Evolutionary conservation across 2,888 invertebrate genomes (phyloP).

Genomic region (Sinopyrophorus schimmeli): DNA sequence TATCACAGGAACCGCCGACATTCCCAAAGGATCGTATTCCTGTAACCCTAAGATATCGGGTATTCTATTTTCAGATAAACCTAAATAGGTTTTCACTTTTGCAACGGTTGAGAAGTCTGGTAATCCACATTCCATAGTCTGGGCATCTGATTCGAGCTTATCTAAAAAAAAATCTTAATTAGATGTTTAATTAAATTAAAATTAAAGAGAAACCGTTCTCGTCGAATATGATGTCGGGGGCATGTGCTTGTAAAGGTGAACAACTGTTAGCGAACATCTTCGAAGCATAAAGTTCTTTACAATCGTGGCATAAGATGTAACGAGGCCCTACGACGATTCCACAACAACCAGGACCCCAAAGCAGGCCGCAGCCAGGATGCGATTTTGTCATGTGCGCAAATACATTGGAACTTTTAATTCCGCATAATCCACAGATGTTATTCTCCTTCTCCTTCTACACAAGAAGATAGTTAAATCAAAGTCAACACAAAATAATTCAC

Average conservation of each 20-base stretch:
- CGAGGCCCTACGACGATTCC: slow-evolving; percentile 45
- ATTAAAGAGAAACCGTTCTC: slow-evolving; percentile 43
- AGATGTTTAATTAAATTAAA: slow-evolving; percentile 1
- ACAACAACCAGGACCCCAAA: slow-evolving; percentile 57
- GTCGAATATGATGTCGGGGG: slow-evolving; percentile 54
- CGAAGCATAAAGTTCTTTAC: slow-evolving; percentile 55
- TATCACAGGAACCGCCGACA: slow-evolving; percentile 54
- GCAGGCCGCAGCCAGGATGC: slow-evolving; percentile 62
- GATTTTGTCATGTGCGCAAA: slow-evolving; percentile 55
- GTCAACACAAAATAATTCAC: no score
- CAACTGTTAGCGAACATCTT: slow-evolving; percentile 35
- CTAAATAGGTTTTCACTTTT: slow-evolving; percentile 48
- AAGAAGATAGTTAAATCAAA: no score
- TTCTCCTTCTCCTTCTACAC: no score
- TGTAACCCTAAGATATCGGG: slow-evolving; percentile 53
- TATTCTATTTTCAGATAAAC: slow-evolving; percentile 47
- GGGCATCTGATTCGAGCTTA: slow-evolving; percentile 48
- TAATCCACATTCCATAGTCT: slow-evolving; percentile 42
- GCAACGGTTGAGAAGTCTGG: slow-evolving; percentile 46
- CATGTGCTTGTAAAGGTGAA: slow-evolving; percentile 40
- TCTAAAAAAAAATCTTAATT: slow-evolving; percentile 37
- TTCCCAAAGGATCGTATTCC: slow-evolving; percentile 61
- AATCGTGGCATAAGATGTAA: slow-evolving; percentile 53
- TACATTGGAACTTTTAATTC: slow-evolving; percentile 53
- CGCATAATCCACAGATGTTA: no score